phyloP scores from a whole-genome alignment of 2,888 invertebrate genomes.

The Melanostoma scalare region DNA sequence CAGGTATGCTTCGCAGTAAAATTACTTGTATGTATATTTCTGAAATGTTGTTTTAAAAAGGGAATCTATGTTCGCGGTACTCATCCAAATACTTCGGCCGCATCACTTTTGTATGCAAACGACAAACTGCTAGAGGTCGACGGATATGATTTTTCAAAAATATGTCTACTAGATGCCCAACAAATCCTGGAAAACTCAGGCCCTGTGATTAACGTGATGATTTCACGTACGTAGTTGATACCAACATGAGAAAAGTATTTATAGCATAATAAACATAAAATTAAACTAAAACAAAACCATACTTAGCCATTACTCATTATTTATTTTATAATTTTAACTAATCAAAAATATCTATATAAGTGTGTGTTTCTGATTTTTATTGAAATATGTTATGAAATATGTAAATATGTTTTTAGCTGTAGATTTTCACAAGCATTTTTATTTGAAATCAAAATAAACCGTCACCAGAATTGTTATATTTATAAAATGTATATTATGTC shows the following conservation, averaged over 20 bases:
- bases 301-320: too few species aligned
- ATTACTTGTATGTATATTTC: background rate
- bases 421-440: too few species aligned
- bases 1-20: constrained; percentile 74
- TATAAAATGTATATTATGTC: too few species aligned
- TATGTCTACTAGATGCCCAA: constrained; percentile 78
- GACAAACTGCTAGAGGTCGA: constrained; percentile 81
- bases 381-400: too few species aligned
- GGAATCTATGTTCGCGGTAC: constrained; percentile 80
- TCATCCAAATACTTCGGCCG: constrained; percentile 78
- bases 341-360: too few species aligned
- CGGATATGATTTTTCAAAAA: constrained; percentile 80
- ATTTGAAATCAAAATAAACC: too few species aligned
- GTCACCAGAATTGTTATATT: too few species aligned
- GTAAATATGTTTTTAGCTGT: too few species aligned
- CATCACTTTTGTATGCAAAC: constrained; percentile 76
- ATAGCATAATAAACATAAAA: background rate
- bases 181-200: constrained; percentile 78
- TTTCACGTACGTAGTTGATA: constrained; percentile 78
- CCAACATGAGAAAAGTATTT: background rate
- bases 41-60: constrained; percentile 36
- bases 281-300: background rate
- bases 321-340: too few species aligned
- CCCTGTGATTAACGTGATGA: constrained; percentile 79
- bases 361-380: too few species aligned